A percentile compares a stretch with the other conserved stretches of the same genome.
Conservation (phyloP, 2,888 invertebrate genomes). For the Drosophila kanekoi region DNA sequence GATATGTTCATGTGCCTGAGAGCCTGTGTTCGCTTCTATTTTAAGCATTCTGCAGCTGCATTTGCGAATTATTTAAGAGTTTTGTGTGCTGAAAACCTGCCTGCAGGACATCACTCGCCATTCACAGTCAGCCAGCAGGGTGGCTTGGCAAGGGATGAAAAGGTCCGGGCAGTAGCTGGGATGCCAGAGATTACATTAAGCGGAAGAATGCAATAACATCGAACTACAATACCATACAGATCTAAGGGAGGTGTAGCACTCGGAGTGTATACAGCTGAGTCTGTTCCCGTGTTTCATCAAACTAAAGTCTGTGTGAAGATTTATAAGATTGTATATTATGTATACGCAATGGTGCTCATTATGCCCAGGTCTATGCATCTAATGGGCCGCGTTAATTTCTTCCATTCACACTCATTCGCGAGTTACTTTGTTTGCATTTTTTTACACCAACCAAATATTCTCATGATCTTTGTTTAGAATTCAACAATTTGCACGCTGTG, state of each 20-base stretch:
- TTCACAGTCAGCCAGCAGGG: constrained; percentile 33
- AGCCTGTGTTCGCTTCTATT: constrained; percentile 13
- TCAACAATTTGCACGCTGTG: constrained; percentile 64
- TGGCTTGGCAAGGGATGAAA: constrained; percentile 19
- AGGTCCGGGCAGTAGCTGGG: constrained; percentile 13
- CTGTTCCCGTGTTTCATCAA: too few relatives aligned
- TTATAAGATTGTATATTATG: not conserved
- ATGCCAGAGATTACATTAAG: constrained; percentile 56
- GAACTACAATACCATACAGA: constrained; percentile 35
- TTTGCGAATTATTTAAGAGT: constrained; percentile 64
- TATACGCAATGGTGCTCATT: constrained; percentile 13
- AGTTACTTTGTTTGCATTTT: constrained; percentile 29
- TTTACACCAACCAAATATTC: constrained; percentile 44
- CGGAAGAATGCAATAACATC: constrained; percentile 71
- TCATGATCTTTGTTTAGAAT: constrained; percentile 61
- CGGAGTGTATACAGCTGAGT: not conserved
- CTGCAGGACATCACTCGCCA: constrained; percentile 76
- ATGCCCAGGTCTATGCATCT: constrained; percentile 11
- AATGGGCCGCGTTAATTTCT: constrained; percentile 32
- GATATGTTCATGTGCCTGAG: constrained; percentile 8
- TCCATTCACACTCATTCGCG: constrained; percentile 25
- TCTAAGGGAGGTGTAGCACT: constrained; percentile 21
- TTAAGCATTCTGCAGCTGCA: constrained; percentile 29
- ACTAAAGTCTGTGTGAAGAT: too few relatives aligned
- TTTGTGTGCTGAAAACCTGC: constrained; percentile 65